Percentiles rank a stretch among this genome's conserved stretches.
Conservation (phyloP, 2,797 vertebrate genomes). For the Pelochelys cantorii region DNA sequence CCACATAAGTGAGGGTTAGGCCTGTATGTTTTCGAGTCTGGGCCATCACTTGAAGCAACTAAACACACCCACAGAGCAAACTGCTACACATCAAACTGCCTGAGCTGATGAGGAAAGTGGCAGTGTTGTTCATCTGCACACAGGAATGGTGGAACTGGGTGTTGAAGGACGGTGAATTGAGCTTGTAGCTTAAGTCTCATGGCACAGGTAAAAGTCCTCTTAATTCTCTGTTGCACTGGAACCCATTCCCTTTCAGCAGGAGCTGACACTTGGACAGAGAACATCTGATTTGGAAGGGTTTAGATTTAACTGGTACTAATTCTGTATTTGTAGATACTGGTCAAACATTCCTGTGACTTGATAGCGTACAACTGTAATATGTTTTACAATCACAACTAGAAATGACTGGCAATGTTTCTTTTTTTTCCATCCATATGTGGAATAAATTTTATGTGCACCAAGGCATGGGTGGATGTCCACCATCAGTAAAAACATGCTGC, state of each 20-base stretch:
- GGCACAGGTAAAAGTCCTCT: background rate
- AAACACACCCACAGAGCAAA: background rate
- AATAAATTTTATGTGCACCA: no score
- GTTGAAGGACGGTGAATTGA: no score
- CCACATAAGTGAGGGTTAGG: background rate
- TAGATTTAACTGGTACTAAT: background rate
- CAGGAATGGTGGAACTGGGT: background rate
- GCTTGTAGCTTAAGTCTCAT: background rate
- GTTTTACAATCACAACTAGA: accelerated
- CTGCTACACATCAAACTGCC: background rate
- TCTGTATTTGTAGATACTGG: background rate
- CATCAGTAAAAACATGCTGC: no score
- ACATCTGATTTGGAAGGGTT: background rate
- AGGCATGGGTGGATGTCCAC: no score
- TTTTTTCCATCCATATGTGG: no score
- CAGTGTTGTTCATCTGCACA: background rate
- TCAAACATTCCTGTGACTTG: background rate
- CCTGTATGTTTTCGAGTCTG: background rate
- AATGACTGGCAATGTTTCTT: background rate
- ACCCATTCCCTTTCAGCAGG: background rate
- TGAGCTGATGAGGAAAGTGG: background rate
- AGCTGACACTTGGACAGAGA: background rate
- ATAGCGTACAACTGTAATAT: background rate
- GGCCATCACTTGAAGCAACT: background rate
- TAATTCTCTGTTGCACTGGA: background rate